Percentiles rank a stretch among this genome's conserved stretches.
phyloP scores from a whole-genome alignment of 2,113 vertebrate genomes.

The Isurus oxyrinchus region DNA sequence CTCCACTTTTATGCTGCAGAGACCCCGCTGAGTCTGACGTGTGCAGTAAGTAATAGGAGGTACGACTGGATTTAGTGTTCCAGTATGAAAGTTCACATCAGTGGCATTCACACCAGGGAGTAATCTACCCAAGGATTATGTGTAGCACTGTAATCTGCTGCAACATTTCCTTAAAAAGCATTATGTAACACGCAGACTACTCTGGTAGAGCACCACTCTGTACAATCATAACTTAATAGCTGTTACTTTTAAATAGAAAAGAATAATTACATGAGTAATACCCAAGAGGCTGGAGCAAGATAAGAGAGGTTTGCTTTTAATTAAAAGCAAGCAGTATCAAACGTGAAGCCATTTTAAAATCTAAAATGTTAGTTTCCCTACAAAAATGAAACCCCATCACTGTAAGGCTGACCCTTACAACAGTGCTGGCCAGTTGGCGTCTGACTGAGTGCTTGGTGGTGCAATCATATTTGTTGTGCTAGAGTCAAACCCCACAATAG shows the following conservation, averaged over 20 bases:
- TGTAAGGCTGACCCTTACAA: not conserved
- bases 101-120: not conserved
- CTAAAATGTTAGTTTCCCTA: not conserved
- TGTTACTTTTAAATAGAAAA: not conserved
- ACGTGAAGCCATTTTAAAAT: no score
- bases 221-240: not conserved
- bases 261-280: not conserved
- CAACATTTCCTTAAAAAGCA: not conserved
- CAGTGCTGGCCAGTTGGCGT: not conserved
- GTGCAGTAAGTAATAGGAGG: not conserved
- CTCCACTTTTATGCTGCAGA: not conserved
- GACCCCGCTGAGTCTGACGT: not conserved
- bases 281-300: not conserved
- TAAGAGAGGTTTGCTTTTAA: conserved; percentile 11
- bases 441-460: not conserved
- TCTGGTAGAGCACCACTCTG: not conserved
- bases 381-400: not conserved
- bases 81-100: not conserved
- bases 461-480: not conserved
- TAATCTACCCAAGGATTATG: not conserved
- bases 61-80: not conserved
- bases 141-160: no score
- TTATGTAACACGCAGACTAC: not conserved
- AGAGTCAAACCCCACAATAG: not conserved
- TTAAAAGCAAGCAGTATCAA: not conserved